These are phyloP conservation scores for Macrostomum cliftonense DNA, from an alignment of 2,888 invertebrate genomes.

Conservation along the genomic window DNA sequence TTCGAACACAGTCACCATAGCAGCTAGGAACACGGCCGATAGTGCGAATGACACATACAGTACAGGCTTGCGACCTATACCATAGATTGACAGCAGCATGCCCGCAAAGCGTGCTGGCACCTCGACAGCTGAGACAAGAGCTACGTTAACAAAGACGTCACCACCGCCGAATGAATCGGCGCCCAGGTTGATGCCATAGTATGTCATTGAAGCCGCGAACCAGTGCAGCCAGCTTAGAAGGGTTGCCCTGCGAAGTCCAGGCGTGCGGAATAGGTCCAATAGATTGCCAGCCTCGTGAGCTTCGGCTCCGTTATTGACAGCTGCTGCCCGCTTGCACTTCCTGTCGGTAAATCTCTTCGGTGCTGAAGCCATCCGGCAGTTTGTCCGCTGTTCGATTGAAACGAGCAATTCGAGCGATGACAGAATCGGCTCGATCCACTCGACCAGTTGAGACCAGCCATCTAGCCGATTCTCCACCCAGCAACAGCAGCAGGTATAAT, in stretches of 20 bases:
- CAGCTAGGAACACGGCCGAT: neutral
- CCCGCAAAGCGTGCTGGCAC: constrained; percentile 5
- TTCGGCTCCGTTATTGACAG: neutral
- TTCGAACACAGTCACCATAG: constrained; percentile 2
- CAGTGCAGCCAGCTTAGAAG: neutral
- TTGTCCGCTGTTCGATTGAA: constrained; percentile 20
- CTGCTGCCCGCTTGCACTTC: neutral
- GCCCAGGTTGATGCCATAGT: constrained; percentile 11
- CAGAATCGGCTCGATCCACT: neutral
- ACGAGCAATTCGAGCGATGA: constrained; percentile 1
- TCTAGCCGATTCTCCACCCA: neutral
- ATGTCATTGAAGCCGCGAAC: constrained; percentile 10
- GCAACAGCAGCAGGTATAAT: neutral
- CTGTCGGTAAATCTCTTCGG: neutral
- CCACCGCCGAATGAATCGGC: constrained; percentile 8
- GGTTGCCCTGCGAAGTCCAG: constrained; percentile 1
- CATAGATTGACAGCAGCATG: constrained; percentile 3
- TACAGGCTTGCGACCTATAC: constrained; percentile 6
- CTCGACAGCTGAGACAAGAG: constrained; percentile 1
- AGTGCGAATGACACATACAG: constrained; percentile 5
- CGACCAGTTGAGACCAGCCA: constrained; percentile 2
- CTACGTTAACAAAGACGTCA: constrained; percentile 7
- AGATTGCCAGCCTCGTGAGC: neutral
- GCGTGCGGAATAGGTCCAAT: constrained; percentile 2
- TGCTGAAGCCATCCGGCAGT: constrained; percentile 41